Conservation (phyloP, 2,113 vertebrate genomes). For the Micronycteris hirsuta region DNA sequence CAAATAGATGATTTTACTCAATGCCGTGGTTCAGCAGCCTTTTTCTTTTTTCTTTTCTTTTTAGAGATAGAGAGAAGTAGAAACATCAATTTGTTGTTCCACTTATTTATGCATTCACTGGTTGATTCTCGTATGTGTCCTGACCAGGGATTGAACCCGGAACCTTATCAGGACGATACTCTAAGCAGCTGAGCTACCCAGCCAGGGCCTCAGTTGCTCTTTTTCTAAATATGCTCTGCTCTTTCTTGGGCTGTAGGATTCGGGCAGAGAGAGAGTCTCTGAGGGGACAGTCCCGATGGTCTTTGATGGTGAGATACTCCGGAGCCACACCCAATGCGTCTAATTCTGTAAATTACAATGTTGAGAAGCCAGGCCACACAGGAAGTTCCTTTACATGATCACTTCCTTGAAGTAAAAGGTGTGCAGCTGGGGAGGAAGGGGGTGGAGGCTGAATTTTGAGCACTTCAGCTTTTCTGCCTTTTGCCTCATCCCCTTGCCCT, state of each 20-base stretch:
- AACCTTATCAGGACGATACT: too few relatives aligned
- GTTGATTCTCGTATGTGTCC: too few relatives aligned
- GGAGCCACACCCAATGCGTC: background rate
- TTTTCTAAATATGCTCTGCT: background rate
- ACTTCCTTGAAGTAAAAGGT: background rate
- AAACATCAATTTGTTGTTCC: too few relatives aligned
- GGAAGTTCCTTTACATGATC: background rate
- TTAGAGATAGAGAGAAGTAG: too few relatives aligned
- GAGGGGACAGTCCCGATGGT: background rate
- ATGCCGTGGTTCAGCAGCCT: background rate
- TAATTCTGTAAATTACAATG: background rate
- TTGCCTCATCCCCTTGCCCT: background rate
- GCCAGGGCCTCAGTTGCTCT: too few relatives aligned
- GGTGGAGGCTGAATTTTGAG: background rate
- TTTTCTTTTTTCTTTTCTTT: background rate
- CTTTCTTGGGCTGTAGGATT: background rate
- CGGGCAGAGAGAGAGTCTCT: background rate
- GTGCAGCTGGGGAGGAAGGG: background rate
- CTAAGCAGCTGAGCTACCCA: too few relatives aligned
- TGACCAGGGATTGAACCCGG: too few relatives aligned
- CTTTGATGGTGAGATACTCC: background rate
- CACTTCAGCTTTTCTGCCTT: background rate
- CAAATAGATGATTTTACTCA: background rate
- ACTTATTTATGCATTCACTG: too few relatives aligned
- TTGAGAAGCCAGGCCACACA: background rate